Conservation (phyloP, 2,888 invertebrate genomes). For the Diplolepis rosae region DNA sequence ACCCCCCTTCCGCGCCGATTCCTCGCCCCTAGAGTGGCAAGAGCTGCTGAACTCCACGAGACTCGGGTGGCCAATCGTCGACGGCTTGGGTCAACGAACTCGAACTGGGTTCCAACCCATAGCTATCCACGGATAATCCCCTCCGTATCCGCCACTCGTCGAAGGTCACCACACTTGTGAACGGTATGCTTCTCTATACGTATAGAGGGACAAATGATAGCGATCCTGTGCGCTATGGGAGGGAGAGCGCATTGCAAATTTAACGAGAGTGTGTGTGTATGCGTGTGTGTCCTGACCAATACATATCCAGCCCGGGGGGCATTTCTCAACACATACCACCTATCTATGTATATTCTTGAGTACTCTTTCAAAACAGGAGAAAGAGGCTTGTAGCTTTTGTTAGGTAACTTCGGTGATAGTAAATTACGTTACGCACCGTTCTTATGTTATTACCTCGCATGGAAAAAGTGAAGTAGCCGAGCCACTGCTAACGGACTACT, state of each 20-base stretch:
- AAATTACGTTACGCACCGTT: slow-evolving; percentile 52
- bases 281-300: neutral
- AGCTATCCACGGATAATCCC: slow-evolving; percentile 41
- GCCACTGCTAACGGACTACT: slow-evolving; percentile 55
- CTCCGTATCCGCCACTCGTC: slow-evolving; percentile 48
- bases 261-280: neutral
- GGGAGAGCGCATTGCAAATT: neutral
- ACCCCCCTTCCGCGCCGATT: slow-evolving; percentile 36
- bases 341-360: neutral
- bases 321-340: no score
- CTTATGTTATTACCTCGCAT: slow-evolving; percentile 25
- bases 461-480: slow-evolving; percentile 59
- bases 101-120: slow-evolving; percentile 67
- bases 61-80: slow-evolving; percentile 68
- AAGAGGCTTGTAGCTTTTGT: slow-evolving; percentile 35
- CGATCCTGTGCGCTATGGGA: neutral
- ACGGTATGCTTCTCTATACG: neutral
- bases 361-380: neutral
- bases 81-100: slow-evolving; percentile 71
- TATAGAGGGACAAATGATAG: slow-evolving; percentile 7
- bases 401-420: slow-evolving; percentile 59
- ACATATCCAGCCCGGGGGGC: neutral
- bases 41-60: slow-evolving; percentile 44
- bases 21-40: slow-evolving; percentile 44
- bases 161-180: slow-evolving; percentile 69